Evolutionary conservation across 2,888 invertebrate genomes (phyloP).

Genomic region (Danaus chrysippus): DNA sequence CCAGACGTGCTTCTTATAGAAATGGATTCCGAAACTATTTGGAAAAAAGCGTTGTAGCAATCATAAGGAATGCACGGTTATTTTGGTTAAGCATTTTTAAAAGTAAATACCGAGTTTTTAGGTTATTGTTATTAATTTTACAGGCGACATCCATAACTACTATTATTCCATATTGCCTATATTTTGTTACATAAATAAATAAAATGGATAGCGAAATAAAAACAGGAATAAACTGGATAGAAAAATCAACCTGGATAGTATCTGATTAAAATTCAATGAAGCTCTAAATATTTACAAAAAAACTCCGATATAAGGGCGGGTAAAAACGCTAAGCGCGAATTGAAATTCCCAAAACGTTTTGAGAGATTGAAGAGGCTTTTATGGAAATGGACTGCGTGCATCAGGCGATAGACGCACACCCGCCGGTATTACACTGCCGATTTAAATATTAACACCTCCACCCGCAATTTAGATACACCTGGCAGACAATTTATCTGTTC

Average conservation of each 20-base stretch:
- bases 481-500: slow-evolving; percentile 55
- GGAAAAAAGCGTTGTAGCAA: slow-evolving; percentile 26
- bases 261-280: slow-evolving; percentile 37
- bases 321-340: slow-evolving; percentile 69
- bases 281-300: slow-evolving; percentile 41
- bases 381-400: slow-evolving; percentile 76
- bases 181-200: too few relatives aligned
- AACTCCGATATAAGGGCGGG: slow-evolving; percentile 34
- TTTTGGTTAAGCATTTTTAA: slow-evolving; percentile 13
- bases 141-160: too few relatives aligned
- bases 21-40: slow-evolving; percentile 31
- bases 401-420: slow-evolving; percentile 59
- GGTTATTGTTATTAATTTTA: too few relatives aligned
- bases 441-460: slow-evolving; percentile 70
- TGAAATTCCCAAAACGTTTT: slow-evolving; percentile 76
- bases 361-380: slow-evolving; percentile 78
- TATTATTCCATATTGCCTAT: too few relatives aligned
- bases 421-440: slow-evolving; percentile 50
- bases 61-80: slow-evolving; percentile 18
- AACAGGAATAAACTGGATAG: too few relatives aligned
- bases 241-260: neutral
- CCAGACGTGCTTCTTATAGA: slow-evolving; percentile 33
- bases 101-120: too few relatives aligned
- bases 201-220: too few relatives aligned
- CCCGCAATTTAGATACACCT: slow-evolving; percentile 66